phyloP scores from a whole-genome alignment of 1,140 invertebrate species.

The Solen grandis region DNA sequence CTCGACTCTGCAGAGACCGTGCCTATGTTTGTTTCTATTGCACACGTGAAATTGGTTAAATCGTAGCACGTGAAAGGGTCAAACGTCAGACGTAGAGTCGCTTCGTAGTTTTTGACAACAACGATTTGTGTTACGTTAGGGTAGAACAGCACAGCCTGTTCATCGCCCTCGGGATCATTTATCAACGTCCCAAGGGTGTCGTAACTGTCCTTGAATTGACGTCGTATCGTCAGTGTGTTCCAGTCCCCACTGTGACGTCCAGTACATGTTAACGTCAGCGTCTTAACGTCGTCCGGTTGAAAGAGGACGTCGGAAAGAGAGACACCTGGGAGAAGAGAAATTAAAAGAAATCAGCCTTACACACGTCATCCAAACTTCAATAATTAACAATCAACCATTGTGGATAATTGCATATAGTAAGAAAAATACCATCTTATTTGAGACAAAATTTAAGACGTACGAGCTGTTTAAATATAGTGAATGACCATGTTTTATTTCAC shows the following conservation, averaged over 20 bases:
- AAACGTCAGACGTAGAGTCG: slow-evolving; percentile 17
- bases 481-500: too few species aligned
- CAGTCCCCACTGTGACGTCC: slow-evolving; percentile 33
- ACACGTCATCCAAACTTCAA: too few species aligned
- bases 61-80: slow-evolving; percentile 38
- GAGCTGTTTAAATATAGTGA: too few species aligned
- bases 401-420: too few species aligned
- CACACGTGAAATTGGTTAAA: slow-evolving; percentile 48
- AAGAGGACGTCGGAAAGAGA: slow-evolving; percentile 30
- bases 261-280: slow-evolving; percentile 38
- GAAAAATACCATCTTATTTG: too few species aligned
- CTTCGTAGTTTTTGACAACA: slow-evolving; percentile 1
- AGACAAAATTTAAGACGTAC: too few species aligned
- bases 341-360: too few species aligned
- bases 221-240: slow-evolving; percentile 25
- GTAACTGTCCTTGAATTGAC: slow-evolving; percentile 40
- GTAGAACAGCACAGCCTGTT: slow-evolving; percentile 30
- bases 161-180: neutral
- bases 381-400: too few species aligned
- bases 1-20: neutral
- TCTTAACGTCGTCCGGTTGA: slow-evolving; percentile 38
- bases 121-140: slow-evolving; percentile 32
- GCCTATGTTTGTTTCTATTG: slow-evolving; percentile 14
- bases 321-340: slow-evolving; percentile 19
- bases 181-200: slow-evolving; percentile 33